These are phyloP conservation scores for Gerosis bhagava DNA, from an alignment of 2,888 invertebrate species.

Conservation along the genomic window DNA sequence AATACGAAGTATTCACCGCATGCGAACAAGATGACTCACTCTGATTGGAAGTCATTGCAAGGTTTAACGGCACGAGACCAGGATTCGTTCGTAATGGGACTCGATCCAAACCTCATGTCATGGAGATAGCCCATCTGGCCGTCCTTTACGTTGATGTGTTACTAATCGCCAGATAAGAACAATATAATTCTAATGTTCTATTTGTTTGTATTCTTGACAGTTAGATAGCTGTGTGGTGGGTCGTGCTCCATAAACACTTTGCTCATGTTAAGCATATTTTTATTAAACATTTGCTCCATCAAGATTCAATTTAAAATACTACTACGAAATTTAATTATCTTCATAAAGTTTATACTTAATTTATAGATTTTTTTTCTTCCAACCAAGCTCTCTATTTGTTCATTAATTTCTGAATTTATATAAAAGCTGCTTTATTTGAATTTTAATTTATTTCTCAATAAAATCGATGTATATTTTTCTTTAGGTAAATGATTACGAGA, in stretches of 20 bases:
- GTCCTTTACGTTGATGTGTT: slow-evolving; percentile 12
- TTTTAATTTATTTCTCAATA: too few species aligned
- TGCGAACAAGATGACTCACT: neutral
- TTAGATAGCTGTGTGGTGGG: neutral
- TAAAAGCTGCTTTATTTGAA: too few species aligned
- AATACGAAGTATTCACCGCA: too few species aligned
- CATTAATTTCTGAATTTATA: too few species aligned
- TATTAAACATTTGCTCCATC: too few species aligned
- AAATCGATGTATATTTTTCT: too few species aligned
- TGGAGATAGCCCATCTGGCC: slow-evolving; percentile 23
- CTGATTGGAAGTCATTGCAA: slow-evolving; percentile 10
- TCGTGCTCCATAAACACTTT: neutral
- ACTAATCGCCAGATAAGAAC: slow-evolving; percentile 14
- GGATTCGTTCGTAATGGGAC: slow-evolving; percentile 15
- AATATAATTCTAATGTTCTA: neutral
- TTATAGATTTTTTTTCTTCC: too few species aligned
- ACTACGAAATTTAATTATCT: too few species aligned
- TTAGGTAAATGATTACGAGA: too few species aligned
- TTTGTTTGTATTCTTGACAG: neutral
- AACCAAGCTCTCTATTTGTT: too few species aligned
- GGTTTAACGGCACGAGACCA: slow-evolving; percentile 12
- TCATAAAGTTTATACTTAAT: too few species aligned
- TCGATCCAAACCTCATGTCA: slow-evolving; percentile 8
- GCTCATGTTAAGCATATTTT: neutral
- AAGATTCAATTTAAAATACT: too few species aligned